phyloP scores from a whole-genome alignment of 2,113 vertebrate species.

The Formicarius rufipectus region DNA sequence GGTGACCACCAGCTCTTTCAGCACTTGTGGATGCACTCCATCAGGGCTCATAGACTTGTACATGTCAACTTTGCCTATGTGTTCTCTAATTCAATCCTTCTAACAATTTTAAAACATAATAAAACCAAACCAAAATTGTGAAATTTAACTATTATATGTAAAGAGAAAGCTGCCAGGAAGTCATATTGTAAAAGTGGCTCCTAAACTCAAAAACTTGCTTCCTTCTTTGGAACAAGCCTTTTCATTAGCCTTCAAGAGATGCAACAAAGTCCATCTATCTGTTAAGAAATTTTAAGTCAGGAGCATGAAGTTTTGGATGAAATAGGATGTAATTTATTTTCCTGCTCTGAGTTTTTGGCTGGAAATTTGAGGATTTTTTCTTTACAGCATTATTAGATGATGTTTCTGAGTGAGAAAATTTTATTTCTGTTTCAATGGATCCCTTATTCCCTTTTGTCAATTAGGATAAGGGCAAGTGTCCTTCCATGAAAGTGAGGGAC shows the following conservation, averaged over 20 bases:
- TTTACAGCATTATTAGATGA: not conserved
- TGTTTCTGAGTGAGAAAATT: not conserved
- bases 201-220: not conserved
- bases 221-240: not conserved
- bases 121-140: not conserved
- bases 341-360: not conserved
- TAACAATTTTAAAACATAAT: not conserved
- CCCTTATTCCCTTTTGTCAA: not conserved
- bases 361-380: not conserved
- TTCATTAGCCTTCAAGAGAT: not conserved
- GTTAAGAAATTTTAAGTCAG: not conserved
- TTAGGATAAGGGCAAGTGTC: not conserved
- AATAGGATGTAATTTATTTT: not conserved
- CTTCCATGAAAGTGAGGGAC: not conserved
- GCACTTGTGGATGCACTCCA: not conserved
- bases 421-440: not conserved
- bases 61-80: not conserved
- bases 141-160: not conserved
- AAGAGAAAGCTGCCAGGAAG: not conserved
- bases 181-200: not conserved
- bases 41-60: not conserved
- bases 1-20: not conserved
- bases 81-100: not conserved
- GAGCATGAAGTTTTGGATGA: not conserved
- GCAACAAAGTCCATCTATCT: not conserved